These are phyloP conservation scores for Metalampra italica DNA, from an alignment of 2,888 invertebrate species.

Conservation along the genomic window DNA sequence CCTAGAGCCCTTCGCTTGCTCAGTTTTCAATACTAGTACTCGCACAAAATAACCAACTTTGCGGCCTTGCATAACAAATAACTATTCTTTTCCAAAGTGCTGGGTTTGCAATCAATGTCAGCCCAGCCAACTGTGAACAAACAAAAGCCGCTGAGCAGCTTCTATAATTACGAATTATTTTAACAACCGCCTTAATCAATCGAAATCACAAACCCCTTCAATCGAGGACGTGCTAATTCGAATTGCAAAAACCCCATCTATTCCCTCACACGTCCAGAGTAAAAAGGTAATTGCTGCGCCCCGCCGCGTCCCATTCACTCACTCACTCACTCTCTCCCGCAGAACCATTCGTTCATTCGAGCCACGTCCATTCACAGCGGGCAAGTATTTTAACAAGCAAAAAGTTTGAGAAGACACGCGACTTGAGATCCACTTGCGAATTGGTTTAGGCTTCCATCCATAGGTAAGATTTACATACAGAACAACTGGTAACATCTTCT, in stretches of 20 bases:
- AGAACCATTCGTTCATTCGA: neutral
- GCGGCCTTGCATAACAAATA: no score
- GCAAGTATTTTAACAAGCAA: constrained; percentile 61
- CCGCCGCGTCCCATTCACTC: constrained; percentile 28
- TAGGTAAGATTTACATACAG: constrained; percentile 11
- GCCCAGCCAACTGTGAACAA: no score
- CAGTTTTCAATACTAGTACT: no score
- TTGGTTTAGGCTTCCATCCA: constrained; percentile 26
- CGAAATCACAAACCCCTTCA: neutral
- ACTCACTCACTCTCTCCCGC: neutral
- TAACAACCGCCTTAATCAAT: no score
- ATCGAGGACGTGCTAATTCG: neutral
- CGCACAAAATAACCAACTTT: no score
- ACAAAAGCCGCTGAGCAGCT: no score
- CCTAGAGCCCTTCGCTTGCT: no score
- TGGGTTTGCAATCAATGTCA: no score
- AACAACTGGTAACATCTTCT: no score
- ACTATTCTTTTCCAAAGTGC: no score
- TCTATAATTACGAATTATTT: no score
- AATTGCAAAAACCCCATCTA: neutral
- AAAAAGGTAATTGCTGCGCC: constrained; percentile 13
- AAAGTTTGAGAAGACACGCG: constrained; percentile 42
- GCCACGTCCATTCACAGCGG: constrained; percentile 40
- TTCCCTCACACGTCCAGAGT: neutral
- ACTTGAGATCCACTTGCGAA: constrained; percentile 19